Conservation (phyloP, 1,140 invertebrate species). For the Zaprionus tsacasi region DNA sequence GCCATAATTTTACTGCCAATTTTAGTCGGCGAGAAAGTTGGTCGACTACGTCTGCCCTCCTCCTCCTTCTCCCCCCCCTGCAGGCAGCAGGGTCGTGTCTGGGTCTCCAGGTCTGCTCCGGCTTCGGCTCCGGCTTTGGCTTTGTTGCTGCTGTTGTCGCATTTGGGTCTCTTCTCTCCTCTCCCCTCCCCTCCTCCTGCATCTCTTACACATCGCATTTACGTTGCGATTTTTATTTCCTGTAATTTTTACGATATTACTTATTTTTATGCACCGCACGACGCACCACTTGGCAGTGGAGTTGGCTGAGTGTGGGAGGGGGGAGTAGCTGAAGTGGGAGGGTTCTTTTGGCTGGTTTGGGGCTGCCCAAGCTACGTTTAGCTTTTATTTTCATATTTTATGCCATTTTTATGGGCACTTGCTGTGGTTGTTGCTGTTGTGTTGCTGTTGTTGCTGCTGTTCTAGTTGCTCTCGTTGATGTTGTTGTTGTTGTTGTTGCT, state of each 20-base stretch:
- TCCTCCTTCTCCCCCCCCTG: not conserved
- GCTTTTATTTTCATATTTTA: constrained; percentile 80
- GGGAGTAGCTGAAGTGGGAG: not conserved
- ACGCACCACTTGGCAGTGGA: constrained; percentile 30
- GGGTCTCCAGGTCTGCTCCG: not conserved
- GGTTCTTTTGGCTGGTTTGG: constrained; percentile 4
- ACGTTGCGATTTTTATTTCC: constrained; percentile 81
- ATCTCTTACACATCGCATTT: constrained; percentile 81
- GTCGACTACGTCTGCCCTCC: constrained; percentile 31
- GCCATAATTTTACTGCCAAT: constrained; percentile 79
- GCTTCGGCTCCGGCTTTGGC: not conserved
- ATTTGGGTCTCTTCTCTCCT: constrained; percentile 6
- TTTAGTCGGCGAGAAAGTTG: constrained; percentile 74
- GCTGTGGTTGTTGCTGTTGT: constrained; percentile 33
- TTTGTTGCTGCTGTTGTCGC: constrained; percentile 1
- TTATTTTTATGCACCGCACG: constrained; percentile 81
- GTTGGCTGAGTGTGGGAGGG: not conserved
- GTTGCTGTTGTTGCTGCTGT: constrained; percentile 25
- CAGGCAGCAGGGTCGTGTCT: not conserved
- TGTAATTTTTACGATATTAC: constrained; percentile 82
- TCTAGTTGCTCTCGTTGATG: not conserved
- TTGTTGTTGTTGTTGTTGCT: constrained; percentile 50
- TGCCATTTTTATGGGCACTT: constrained; percentile 69
- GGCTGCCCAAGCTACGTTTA: constrained; percentile 48
- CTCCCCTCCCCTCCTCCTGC: constrained; percentile 41